Evolutionary conservation across 2,113 vertebrate species (phyloP).

Genomic region (Sander lucioperca): DNA sequence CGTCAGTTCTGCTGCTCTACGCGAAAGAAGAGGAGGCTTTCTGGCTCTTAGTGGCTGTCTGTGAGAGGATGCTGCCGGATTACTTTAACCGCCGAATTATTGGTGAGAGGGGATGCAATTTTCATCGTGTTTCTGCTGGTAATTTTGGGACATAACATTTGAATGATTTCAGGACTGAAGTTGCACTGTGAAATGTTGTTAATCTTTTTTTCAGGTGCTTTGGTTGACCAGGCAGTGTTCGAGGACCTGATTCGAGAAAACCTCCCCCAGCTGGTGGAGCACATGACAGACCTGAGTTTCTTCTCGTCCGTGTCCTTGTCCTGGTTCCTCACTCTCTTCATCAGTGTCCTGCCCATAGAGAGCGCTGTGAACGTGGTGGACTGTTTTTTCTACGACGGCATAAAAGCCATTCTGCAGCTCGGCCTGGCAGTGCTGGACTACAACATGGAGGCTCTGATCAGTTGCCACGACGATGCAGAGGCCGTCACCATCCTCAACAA

Average conservation of each 20-base stretch:
- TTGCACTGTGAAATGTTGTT: neutral
- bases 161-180: neutral
- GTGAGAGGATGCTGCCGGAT: conserved; percentile 97
- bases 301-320: conserved; percentile 98
- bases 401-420: conserved; percentile 95
- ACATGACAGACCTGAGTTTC: conserved; percentile 97
- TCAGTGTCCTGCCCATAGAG: conserved; percentile 96
- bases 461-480: conserved; percentile 95
- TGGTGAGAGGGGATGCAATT: conserved; percentile 79
- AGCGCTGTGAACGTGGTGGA: conserved; percentile 97
- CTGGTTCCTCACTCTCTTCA: conserved; percentile 99
- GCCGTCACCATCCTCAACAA: conserved; percentile 96
- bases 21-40: conserved; percentile 99
- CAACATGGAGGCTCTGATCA: conserved; percentile 94
- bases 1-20: conserved; percentile 96
- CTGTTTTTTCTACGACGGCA: conserved; percentile 98
- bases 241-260: conserved; percentile 96
- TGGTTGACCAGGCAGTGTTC: conserved; percentile 99
- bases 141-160: neutral
- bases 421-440: conserved; percentile 94
- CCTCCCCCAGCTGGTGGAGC: conserved; percentile 94
- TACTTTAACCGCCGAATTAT: conserved; percentile 98
- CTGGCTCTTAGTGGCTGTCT: conserved; percentile 96
- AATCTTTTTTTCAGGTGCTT: conserved; percentile 86
- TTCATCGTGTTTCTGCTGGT: neutral